Conservation (phyloP, 92 coral and sea anemone species). For the Umimayanthus kanabou region DNA sequence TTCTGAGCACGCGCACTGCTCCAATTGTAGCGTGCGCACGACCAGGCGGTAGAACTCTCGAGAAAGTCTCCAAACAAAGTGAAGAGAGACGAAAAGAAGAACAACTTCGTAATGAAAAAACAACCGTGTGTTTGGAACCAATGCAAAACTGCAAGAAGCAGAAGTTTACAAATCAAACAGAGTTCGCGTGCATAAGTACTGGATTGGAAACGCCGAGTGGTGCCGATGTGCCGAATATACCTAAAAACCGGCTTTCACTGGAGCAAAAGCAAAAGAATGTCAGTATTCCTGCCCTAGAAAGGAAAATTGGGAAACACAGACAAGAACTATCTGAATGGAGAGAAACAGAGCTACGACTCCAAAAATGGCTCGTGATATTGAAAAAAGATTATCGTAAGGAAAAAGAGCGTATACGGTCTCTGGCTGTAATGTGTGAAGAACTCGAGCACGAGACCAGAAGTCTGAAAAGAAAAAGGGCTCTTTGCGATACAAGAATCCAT, state of each 20-base stretch:
- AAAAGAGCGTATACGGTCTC: neutral
- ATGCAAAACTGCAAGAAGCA: no score
- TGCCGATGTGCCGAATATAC: no score
- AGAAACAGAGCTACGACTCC: constrained; percentile 5
- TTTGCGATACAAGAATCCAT: neutral
- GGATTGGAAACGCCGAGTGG: no score
- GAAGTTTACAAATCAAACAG: no score
- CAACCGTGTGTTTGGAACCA: no score
- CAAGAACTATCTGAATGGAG: neutral
- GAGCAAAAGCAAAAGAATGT: neutral
- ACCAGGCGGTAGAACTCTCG: no score
- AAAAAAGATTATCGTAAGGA: neutral
- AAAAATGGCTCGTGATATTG: neutral
- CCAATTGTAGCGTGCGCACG: no score
- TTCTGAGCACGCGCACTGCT: no score
- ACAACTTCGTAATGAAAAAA: no score
- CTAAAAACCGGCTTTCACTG: neutral
- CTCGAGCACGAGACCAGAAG: neutral
- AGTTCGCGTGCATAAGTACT: no score
- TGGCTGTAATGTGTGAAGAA: neutral
- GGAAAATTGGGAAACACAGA: neutral
- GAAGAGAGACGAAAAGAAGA: no score
- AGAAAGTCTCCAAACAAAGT: no score
- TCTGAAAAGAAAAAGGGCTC: neutral
- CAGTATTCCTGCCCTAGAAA: neutral